A percentile compares a stretch with the other conserved stretches of the same genome.
These are phyloP conservation scores for Parnassius mnemosyne DNA, from an alignment of 2,888 invertebrate genomes.

Conservation along the genomic window DNA sequence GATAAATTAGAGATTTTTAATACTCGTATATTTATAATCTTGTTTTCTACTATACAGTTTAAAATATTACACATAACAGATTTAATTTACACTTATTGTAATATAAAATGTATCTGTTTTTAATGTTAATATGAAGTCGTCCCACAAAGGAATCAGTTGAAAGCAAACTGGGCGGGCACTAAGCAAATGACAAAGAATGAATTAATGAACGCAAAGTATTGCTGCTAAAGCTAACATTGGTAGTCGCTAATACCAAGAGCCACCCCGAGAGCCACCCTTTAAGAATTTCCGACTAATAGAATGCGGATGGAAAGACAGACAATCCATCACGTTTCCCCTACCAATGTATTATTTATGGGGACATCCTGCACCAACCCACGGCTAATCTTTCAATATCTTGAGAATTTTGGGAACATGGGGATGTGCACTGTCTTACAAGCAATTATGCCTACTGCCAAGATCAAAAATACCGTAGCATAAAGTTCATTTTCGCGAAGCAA, in stretches of 20 bases:
- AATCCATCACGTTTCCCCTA: constrained; percentile 74
- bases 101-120: too few species aligned
- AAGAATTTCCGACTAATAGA: constrained; percentile 77
- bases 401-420: constrained; percentile 71
- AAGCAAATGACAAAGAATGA: constrained; percentile 44
- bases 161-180: constrained; percentile 38
- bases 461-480: constrained; percentile 5
- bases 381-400: constrained; percentile 81
- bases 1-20: too few species aligned
- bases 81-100: too few species aligned
- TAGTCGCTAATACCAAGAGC: constrained; percentile 59
- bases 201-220: constrained; percentile 63
- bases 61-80: too few species aligned
- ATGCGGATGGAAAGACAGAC: constrained; percentile 73
- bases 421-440: constrained; percentile 39
- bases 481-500: constrained; percentile 16
- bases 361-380: constrained; percentile 67
- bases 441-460: not conserved
- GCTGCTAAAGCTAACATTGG: constrained; percentile 70
- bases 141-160: constrained; percentile 5
- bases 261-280: constrained; percentile 65
- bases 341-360: constrained; percentile 79
- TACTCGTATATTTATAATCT: too few species aligned
- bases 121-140: too few species aligned
- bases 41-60: too few species aligned